A percentile compares a stretch with the other conserved stretches of the same genome.
phyloP scores from a whole-genome alignment of 1,140 invertebrate genomes.

The Orius insidiosus region DNA sequence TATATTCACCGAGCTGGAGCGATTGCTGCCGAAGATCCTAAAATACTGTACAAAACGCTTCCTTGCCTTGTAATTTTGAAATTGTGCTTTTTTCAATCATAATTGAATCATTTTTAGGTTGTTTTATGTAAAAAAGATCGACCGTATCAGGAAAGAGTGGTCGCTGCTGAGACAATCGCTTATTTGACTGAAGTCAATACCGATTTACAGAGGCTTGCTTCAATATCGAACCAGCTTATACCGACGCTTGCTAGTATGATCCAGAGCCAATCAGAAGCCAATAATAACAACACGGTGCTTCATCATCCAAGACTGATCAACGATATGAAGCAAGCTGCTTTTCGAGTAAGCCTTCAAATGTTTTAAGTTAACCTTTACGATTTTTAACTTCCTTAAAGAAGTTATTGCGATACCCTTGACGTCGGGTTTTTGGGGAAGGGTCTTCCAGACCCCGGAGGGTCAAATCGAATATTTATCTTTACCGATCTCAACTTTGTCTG shows the following conservation, averaged over 20 bases:
- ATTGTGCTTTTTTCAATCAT: neutral
- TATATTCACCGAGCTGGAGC: constrained; percentile 75
- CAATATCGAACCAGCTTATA: constrained; percentile 82
- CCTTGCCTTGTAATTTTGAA: constrained; percentile 50
- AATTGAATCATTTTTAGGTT: constrained; percentile 25
- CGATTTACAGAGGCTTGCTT: constrained; percentile 67
- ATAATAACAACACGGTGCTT: constrained; percentile 16
- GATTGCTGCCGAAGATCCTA: constrained; percentile 50
- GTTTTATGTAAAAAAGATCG: constrained; percentile 69
- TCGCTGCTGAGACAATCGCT: constrained; percentile 72
- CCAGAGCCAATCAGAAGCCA: constrained; percentile 26
- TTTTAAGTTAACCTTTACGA: too few relatives aligned
- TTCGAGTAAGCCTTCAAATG: too few relatives aligned
- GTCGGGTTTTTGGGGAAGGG: too few relatives aligned
- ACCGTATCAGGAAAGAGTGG: constrained; percentile 54
- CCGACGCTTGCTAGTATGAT: constrained; percentile 64
- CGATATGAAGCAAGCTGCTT: constrained; percentile 57
- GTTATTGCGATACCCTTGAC: too few relatives aligned
- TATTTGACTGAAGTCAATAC: constrained; percentile 86
- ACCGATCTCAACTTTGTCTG: too few relatives aligned
- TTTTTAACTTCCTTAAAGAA: too few relatives aligned
- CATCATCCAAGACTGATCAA: constrained; percentile 22
- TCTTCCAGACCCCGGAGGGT: too few relatives aligned
- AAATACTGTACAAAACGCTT: constrained; percentile 63
- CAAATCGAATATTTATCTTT: too few relatives aligned